phyloP scores from a whole-genome alignment of 2,888 invertebrate genomes.

The Drosophila meridiana region DNA sequence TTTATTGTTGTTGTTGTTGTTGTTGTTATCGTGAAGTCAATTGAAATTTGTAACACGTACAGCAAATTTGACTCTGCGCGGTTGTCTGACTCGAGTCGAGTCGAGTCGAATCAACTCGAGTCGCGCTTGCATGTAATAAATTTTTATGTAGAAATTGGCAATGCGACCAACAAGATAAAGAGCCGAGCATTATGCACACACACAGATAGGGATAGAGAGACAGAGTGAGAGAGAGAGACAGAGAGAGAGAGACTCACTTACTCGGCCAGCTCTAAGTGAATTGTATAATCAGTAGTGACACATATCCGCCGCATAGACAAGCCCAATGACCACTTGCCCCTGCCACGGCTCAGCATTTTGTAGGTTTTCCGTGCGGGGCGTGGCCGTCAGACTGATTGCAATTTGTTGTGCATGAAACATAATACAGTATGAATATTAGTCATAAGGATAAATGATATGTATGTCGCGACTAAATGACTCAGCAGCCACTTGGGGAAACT shows the following conservation, averaged over 20 bases:
- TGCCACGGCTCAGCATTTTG: slow-evolving; percentile 12
- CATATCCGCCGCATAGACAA: slow-evolving; percentile 65
- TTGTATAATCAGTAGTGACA: slow-evolving; percentile 75
- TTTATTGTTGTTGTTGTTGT: slow-evolving; percentile 22
- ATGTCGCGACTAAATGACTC: slow-evolving; percentile 35
- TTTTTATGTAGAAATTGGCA: slow-evolving; percentile 72
- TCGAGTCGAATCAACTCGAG: slow-evolving; percentile 14
- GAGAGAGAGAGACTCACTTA: slow-evolving; percentile 5
- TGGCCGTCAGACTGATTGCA: slow-evolving; percentile 37
- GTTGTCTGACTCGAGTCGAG: neutral
- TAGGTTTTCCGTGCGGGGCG: slow-evolving; percentile 28
- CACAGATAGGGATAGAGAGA: neutral
- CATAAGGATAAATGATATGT: slow-evolving; percentile 65
- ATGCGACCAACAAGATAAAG: slow-evolving; percentile 44
- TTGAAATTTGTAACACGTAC: slow-evolving; percentile 76
- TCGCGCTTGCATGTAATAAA: slow-evolving; percentile 54
- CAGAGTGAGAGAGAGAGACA: neutral
- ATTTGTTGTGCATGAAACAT: slow-evolving; percentile 47
- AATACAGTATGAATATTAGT: slow-evolving; percentile 57
- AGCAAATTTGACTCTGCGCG: slow-evolving; percentile 61
- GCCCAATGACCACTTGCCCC: slow-evolving; percentile 31
- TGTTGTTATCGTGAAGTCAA: slow-evolving; percentile 56
- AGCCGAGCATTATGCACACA: slow-evolving; percentile 7
- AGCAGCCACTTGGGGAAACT: slow-evolving; percentile 40
- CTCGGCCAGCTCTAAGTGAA: slow-evolving; percentile 50